Percentiles rank a stretch among this genome's conserved stretches.
These are phyloP conservation scores for Echeneis naucrates DNA, from an alignment of 2,797 vertebrate genomes.

Conservation along the genomic window DNA sequence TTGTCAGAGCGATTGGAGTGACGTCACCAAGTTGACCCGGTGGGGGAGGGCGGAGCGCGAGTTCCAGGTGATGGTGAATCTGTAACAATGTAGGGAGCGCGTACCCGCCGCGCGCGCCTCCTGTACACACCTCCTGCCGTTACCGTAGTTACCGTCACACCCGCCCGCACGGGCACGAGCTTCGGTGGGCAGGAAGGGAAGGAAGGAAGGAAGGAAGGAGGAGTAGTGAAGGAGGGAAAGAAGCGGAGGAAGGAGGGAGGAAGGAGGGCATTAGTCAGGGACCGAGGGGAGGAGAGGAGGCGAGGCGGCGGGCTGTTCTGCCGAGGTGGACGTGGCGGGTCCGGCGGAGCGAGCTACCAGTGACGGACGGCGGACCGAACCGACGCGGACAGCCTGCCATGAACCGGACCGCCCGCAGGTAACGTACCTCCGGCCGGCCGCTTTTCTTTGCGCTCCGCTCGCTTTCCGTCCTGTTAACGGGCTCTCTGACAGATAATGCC, in stretches of 20 bases:
- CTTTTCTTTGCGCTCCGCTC: conserved; percentile 21
- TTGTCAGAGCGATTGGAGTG: no score
- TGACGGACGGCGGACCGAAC: conserved; percentile 67
- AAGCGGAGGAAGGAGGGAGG: conserved; percentile 51
- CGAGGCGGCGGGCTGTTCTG: conserved; percentile 76
- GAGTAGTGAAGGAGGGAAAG: conserved; percentile 44
- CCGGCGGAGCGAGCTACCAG: conserved; percentile 73
- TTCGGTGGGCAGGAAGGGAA: conserved; percentile 17
- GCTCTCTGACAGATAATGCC: conserved; percentile 33
- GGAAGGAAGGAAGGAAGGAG: conserved; percentile 7
- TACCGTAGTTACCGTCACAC: conserved; percentile 64
- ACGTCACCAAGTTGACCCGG: conserved; percentile 35
- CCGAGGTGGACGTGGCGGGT: conserved; percentile 88
- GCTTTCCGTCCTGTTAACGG: conserved; percentile 36
- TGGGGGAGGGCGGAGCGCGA: conserved; percentile 20
- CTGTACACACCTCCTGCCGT: conserved; percentile 42
- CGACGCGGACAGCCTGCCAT: conserved; percentile 65
- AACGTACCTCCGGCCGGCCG: no score
- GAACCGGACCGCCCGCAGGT: conserved; percentile 80
- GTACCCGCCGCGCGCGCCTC: conserved; percentile 28
- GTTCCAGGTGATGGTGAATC: background rate
- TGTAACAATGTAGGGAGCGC: conserved; percentile 26
- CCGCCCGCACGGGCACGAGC: conserved; percentile 48
- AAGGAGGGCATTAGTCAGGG: conserved; percentile 61
- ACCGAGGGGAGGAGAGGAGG: conserved; percentile 71